These are phyloP conservation scores for Callopanchax toddi DNA, from an alignment of 2,113 vertebrate genomes.

Conservation along the genomic window DNA sequence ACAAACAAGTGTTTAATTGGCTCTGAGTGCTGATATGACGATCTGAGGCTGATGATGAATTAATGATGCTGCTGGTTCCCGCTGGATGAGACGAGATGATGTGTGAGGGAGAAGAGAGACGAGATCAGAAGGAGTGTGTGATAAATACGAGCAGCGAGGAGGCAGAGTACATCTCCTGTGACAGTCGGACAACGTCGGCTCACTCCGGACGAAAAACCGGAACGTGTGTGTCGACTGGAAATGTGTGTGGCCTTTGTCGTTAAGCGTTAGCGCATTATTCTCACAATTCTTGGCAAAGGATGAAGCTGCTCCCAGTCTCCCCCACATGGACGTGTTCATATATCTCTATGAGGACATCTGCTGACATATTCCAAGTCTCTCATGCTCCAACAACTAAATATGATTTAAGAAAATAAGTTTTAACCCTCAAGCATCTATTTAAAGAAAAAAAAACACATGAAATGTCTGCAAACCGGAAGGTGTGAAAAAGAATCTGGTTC, in stretches of 20 bases:
- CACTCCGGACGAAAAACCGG: background rate
- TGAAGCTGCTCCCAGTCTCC: conserved; percentile 20
- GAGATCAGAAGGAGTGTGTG: background rate
- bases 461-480: no score
- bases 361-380: no score
- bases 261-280: conserved; percentile 48
- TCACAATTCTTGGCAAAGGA: conserved; percentile 68
- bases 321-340: background rate
- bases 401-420: no score
- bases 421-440: no score
- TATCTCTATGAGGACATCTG: background rate
- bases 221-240: background rate
- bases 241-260: conserved; percentile 23
- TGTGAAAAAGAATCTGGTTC: no score
- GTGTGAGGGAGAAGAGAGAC: conserved; percentile 16
- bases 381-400: no score
- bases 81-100: conserved; percentile 46
- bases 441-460: no score
- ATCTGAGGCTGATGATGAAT: conserved; percentile 54
- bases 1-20: conserved; percentile 49
- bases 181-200: conserved; percentile 4
- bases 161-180: conserved; percentile 8
- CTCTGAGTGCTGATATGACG: conserved; percentile 46
- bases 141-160: conserved; percentile 3
- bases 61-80: conserved; percentile 39